Evolutionary conservation across 92 coral and sea anemone genomes (phyloP), one percentile per base, ranked within the genome.

Genomic region (Porites evermanni): DNA sequence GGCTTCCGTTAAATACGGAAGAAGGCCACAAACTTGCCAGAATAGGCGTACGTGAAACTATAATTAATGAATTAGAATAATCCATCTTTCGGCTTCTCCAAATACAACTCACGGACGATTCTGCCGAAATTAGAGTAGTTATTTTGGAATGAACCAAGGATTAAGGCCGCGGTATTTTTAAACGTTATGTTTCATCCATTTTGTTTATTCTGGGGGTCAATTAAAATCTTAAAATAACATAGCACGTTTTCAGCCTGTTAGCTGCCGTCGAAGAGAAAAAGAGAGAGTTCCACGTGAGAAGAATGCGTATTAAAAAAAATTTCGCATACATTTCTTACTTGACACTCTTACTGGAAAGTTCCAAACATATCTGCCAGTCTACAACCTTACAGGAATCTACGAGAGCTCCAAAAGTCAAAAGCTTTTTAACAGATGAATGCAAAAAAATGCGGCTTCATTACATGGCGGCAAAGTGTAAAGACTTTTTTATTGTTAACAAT

Each of bases 381-480:
- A 13, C 69, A 16, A 20, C 64, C 61, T 19, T 12, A 7, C 47
- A 21, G 50, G 86, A 69, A 14, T 69, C 50, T 54, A 21, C 32
- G 14, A 70, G 47, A 38, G 7, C 47, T 38, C 47, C 76, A 18
- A 58, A 64, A 47, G 26, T 24, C 21, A 72, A 29, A 73, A 72
- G 72, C 70, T 44, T 51, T 83, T 72, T 83, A 64, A 83, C 87
- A 83, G 80, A 83, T 83, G 79, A 12, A 51, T 53, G 65, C 14
- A 9, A 81, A 20, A 77, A 78, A 53, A 2, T 11, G 87, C 80
- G 80, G 87, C 87, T 20, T 83, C 71, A 64, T 83, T 83, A 65
- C 13, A 65, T 26, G 80, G 79, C 87, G 87, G 87, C 87, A 64
- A 73, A 83, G 14, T 64, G 87, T 73, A 83, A 83, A 83, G 87